phyloP scores from a whole-genome alignment of 53 echinoderm and acorn worm genomes.

The Arbacia lixula region DNA sequence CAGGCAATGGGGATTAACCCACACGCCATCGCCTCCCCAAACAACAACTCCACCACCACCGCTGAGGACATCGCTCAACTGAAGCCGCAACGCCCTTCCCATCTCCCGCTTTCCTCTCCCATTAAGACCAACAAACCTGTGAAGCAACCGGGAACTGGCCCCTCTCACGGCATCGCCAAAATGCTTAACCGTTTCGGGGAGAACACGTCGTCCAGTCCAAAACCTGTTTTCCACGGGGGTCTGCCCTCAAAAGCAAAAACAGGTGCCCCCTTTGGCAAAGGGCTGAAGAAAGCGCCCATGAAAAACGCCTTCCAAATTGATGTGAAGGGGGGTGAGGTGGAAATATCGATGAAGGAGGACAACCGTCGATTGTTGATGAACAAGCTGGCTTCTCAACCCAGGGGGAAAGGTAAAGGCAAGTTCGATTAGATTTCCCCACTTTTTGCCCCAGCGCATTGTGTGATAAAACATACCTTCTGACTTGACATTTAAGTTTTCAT shows the following conservation, averaged over 20 bases:
- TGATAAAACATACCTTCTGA: background rate
- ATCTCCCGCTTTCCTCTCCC: constrained; percentile 28
- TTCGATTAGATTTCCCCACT: constrained; percentile 6
- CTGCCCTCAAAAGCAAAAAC: background rate
- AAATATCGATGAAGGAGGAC: constrained; percentile 7
- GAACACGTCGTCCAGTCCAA: constrained; percentile 3
- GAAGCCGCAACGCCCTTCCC: constrained; percentile 35
- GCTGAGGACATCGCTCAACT: background rate
- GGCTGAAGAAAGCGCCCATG: constrained; percentile 15
- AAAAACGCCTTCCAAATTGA: constrained; percentile 10
- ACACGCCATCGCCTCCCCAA: background rate
- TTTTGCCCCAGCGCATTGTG: constrained; percentile 5
- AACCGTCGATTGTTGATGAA: constrained; percentile 41
- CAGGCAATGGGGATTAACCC: constrained; percentile 49
- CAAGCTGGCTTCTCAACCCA: constrained; percentile 28
- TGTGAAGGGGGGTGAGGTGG: constrained; percentile 18
- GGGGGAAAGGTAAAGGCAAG: constrained; percentile 51
- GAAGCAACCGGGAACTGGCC: constrained; percentile 4
- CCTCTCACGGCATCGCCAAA: constrained; percentile 44
- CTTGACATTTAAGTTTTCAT: background rate
- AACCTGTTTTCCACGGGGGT: background rate
- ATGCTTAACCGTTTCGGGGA: constrained; percentile 39
- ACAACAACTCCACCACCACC: background rate
- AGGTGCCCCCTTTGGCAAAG: background rate
- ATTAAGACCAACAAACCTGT: constrained; percentile 26